phyloP scores from a whole-genome alignment of 2,888 invertebrate species.

The Megalurothrips usitatus region DNA sequence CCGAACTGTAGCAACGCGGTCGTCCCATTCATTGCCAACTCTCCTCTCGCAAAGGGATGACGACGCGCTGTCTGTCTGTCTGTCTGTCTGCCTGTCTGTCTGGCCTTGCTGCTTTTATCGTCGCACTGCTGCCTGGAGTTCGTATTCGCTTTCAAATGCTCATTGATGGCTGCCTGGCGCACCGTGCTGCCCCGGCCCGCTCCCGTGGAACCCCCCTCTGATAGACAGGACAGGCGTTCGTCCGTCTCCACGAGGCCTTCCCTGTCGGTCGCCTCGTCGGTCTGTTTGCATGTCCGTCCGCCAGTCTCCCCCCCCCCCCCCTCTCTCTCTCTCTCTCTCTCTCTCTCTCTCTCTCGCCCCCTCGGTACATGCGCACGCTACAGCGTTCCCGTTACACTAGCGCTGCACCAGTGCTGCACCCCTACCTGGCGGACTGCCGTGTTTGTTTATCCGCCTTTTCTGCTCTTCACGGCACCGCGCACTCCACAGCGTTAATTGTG shows the following conservation, averaged over 20 bases:
- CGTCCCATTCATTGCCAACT: not conserved
- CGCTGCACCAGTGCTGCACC: no score
- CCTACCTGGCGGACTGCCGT: no score
- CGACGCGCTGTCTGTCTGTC: no score
- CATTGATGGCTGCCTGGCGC: not conserved
- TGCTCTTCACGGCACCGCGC: not conserved
- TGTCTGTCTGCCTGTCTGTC: no score
- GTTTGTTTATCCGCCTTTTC: slow-evolving; percentile 16
- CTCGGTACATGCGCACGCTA: no score
- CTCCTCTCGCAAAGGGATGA: no score
- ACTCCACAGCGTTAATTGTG: not conserved
- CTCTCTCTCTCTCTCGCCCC: no score
- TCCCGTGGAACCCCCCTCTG: not conserved
- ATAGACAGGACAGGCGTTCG: no score
- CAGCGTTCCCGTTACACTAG: no score
- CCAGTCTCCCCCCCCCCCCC: not conserved
- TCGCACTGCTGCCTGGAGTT: not conserved
- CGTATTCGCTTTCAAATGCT: not conserved
- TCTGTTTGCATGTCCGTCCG: not conserved
- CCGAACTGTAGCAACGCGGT: not conserved
- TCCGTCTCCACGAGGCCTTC: not conserved
- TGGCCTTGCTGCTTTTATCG: not conserved
- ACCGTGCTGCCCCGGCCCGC: not conserved
- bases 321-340: no score
- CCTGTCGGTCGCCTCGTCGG: not conserved